A percentile compares a stretch with the other conserved stretches of the same genome.
These are phyloP conservation scores for Microcebus tavaratra DNA, from an alignment of 2,113 vertebrate species.

Conservation along the genomic window DNA sequence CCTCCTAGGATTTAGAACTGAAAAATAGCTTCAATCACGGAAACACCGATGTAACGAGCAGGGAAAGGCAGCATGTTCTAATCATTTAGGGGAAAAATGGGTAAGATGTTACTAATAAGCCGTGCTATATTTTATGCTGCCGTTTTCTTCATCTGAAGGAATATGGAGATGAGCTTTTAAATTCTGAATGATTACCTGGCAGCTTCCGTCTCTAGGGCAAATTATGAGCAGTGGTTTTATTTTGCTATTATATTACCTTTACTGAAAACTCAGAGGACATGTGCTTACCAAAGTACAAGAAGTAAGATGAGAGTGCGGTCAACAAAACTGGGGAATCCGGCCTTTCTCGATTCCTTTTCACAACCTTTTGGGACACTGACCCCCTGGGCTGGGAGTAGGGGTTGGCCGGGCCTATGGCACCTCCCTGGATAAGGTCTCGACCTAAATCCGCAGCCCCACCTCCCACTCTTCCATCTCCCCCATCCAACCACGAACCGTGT, in stretches of 20 bases:
- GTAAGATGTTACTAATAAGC: slow-evolving; percentile 53
- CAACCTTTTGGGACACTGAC: neutral
- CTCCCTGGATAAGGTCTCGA: neutral
- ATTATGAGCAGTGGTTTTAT: slow-evolving; percentile 27
- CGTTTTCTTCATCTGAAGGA: slow-evolving; percentile 58
- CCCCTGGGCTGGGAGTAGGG: neutral
- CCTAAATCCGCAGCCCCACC: too few relatives aligned
- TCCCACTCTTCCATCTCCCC: too few relatives aligned
- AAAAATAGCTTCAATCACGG: slow-evolving; percentile 66
- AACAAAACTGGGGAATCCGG: neutral
- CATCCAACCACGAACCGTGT: neutral
- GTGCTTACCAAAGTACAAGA: neutral
- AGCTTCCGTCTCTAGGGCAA: slow-evolving; percentile 37
- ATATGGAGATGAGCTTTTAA: slow-evolving; percentile 64
- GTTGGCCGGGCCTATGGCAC: neutral
- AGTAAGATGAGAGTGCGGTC: neutral
- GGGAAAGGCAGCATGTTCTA: slow-evolving; percentile 48
- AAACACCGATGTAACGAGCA: slow-evolving; percentile 2
- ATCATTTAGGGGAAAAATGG: slow-evolving; percentile 63
- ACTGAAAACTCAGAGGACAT: slow-evolving; percentile 29
- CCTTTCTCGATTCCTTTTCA: neutral
- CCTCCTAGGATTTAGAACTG: slow-evolving; percentile 67
- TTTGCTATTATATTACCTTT: slow-evolving; percentile 41
- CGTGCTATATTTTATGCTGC: slow-evolving; percentile 31
- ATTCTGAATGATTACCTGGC: slow-evolving; percentile 51